Conservation (phyloP, 2,888 invertebrate species). For the Xylota segnis region DNA sequence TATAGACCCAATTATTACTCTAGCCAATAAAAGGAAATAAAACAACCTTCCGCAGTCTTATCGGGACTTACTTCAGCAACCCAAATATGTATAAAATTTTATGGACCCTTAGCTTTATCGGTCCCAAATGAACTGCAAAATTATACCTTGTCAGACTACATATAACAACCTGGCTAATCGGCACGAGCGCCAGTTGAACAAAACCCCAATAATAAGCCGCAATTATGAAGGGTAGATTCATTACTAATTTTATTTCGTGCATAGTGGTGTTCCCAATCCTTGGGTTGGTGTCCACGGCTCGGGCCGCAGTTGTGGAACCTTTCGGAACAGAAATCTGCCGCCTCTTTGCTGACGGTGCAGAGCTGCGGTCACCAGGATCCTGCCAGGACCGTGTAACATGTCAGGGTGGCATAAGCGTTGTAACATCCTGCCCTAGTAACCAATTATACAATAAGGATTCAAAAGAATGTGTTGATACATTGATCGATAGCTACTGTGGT, state of each 20-base stretch:
- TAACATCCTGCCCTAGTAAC: slow-evolving; percentile 75
- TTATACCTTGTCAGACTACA: neutral
- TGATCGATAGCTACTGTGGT: slow-evolving; percentile 34
- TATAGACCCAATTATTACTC: neutral
- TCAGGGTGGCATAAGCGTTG: slow-evolving; percentile 74
- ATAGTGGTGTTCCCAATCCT: neutral
- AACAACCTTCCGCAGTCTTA: neutral
- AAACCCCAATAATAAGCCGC: neutral
- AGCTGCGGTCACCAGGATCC: slow-evolving; percentile 81
- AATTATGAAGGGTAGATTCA: neutral
- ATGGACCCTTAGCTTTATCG: neutral
- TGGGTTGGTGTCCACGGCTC: neutral
- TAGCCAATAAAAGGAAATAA: neutral
- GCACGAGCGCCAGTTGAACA: neutral
- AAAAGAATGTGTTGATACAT: slow-evolving; percentile 65
- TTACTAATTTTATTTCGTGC: neutral
- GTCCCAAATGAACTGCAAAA: neutral
- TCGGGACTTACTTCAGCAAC: neutral
- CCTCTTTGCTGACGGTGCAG: slow-evolving; percentile 78
- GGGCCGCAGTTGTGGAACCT: neutral
- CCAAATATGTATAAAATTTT: neutral
- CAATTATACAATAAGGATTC: slow-evolving; percentile 78
- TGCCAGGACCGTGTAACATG: slow-evolving; percentile 80
- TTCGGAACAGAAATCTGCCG: slow-evolving; percentile 78
- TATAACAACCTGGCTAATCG: neutral